These are phyloP conservation scores for Penaeus indicus DNA, from an alignment of 1,140 invertebrate species.

Conservation along the genomic window DNA sequence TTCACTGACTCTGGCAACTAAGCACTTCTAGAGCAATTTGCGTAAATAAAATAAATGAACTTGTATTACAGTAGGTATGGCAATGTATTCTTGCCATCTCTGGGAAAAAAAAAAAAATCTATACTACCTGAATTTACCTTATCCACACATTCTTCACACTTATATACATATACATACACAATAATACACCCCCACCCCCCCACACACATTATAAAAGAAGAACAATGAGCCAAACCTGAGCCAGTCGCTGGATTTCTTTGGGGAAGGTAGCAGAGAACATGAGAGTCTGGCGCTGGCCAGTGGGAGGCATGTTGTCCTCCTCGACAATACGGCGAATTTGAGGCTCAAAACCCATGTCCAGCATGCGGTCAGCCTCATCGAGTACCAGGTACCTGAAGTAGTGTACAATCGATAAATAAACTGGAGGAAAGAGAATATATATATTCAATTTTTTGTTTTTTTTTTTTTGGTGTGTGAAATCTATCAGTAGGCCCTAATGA, in stretches of 20 bases:
- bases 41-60: no score
- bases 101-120: no score
- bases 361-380: constrained; percentile 84
- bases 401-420: constrained; percentile 4
- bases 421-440: neutral
- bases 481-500: no score
- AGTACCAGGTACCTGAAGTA: constrained; percentile 73
- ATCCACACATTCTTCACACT: no score
- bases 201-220: neutral
- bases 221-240: constrained; percentile 40
- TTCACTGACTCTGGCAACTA: no score
- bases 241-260: constrained; percentile 91
- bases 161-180: no score
- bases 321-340: constrained; percentile 97
- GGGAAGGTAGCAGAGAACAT: constrained; percentile 99
- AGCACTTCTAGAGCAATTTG: no score
- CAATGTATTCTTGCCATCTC: no score
- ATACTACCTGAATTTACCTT: no score
- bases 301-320: constrained; percentile 92
- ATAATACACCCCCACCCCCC: no score
- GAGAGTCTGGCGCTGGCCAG: constrained; percentile 93
- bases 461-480: no score
- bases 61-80: no score
- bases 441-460: neutral
- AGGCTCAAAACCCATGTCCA: constrained; percentile 99